phyloP scores from a whole-genome alignment of 1,140 invertebrate species.

The Bradysia coprophila region DNA sequence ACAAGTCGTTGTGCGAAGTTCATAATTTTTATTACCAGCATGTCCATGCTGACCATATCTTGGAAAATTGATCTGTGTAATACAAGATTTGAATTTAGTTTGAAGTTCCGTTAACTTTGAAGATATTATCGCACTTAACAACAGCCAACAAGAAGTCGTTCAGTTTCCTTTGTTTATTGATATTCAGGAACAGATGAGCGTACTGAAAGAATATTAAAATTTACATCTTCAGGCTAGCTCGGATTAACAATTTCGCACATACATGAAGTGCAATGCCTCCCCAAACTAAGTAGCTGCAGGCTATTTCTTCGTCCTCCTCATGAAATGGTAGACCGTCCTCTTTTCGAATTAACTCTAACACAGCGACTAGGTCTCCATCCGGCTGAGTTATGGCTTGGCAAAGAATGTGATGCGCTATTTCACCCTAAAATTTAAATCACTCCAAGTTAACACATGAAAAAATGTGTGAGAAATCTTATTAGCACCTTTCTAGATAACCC shows the following conservation, averaged over 20 bases:
- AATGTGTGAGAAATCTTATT: neutral
- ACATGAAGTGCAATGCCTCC: slow-evolving; percentile 38
- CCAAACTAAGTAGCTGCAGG: slow-evolving; percentile 39
- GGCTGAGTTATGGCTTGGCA: slow-evolving; percentile 35
- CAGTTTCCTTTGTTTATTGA: slow-evolving; percentile 42
- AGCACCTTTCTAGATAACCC: slow-evolving; percentile 20
- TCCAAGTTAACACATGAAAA: neutral
- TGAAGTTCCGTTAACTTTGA: neutral
- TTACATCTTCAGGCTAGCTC: too few relatives aligned
- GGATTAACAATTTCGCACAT: too few relatives aligned
- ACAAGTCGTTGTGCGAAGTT: slow-evolving; percentile 64
- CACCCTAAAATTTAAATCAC: slow-evolving; percentile 1
- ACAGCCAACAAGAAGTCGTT: slow-evolving; percentile 54
- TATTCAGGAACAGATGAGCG: slow-evolving; percentile 36
- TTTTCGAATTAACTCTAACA: slow-evolving; percentile 27
- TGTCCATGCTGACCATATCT: slow-evolving; percentile 71
- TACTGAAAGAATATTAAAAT: too few relatives aligned
- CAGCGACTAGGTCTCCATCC: slow-evolving; percentile 32
- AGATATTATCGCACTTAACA: slow-evolving; percentile 35
- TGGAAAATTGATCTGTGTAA: slow-evolving; percentile 43
- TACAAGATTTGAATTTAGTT: slow-evolving; percentile 3
- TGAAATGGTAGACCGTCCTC: slow-evolving; percentile 27
- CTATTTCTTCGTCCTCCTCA: slow-evolving; percentile 47
- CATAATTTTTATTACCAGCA: slow-evolving; percentile 65
- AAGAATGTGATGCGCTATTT: slow-evolving; percentile 25